Evolutionary conservation across 2,888 invertebrate genomes (phyloP).

Genomic region (Dolichopus griseipennis): DNA sequence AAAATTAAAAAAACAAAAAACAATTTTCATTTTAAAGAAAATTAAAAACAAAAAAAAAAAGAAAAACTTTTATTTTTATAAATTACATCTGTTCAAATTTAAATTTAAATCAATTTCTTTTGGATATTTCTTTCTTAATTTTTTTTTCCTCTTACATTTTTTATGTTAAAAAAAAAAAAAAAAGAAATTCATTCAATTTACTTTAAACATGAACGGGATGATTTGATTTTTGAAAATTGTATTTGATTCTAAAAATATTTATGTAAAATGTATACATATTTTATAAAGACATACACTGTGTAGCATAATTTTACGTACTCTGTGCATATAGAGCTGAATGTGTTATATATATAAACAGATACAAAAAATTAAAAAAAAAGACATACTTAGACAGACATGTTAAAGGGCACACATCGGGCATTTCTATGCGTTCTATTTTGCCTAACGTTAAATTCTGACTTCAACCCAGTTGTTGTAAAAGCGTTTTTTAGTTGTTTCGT

Average conservation of each 20-base stretch:
- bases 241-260: background rate
- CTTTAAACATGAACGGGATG: background rate
- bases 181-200: slow-evolving; percentile 2
- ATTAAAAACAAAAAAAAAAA: background rate
- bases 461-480: too few relatives aligned
- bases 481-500: too few relatives aligned
- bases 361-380: too few relatives aligned
- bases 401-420: too few relatives aligned
- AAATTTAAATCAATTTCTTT: slow-evolving; percentile 3
- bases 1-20: background rate
- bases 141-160: background rate
- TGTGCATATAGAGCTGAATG: background rate
- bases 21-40: background rate
- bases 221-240: slow-evolving; percentile 6
- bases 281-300: too few relatives aligned
- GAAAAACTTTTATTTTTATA: background rate
- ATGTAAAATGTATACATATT: too few relatives aligned
- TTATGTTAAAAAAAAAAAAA: background rate
- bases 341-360: too few relatives aligned
- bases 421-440: too few relatives aligned
- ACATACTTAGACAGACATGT: too few relatives aligned
- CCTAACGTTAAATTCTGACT: too few relatives aligned
- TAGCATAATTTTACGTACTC: background rate
- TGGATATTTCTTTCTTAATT: background rate
- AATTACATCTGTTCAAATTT: slow-evolving; percentile 1